Evolutionary conservation across 1,140 invertebrate species (phyloP).

Genomic region (Drosophila serrata): DNA sequence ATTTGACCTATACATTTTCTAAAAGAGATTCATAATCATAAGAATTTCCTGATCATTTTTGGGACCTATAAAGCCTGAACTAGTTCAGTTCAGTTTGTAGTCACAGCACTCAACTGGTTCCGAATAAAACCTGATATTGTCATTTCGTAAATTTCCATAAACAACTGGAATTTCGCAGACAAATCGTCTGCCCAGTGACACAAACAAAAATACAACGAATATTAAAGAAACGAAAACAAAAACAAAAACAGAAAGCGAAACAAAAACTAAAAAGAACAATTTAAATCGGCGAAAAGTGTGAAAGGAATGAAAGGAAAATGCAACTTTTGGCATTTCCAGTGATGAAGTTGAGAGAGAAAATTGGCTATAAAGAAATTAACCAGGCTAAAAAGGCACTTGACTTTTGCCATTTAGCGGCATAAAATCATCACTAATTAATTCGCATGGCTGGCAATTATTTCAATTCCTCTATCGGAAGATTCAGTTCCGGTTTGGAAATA

Average conservation of each 20-base stretch:
- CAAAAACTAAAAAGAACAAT: neutral
- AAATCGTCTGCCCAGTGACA: slow-evolving; percentile 26
- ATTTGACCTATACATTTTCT: too few species aligned
- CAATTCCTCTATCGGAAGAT: neutral
- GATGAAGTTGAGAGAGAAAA: neutral
- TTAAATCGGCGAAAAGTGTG: neutral
- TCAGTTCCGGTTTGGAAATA: slow-evolving; percentile 35
- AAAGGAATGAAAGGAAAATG: neutral
- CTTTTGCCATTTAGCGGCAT: slow-evolving; percentile 8
- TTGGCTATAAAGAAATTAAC: slow-evolving; percentile 4
- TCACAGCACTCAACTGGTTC: slow-evolving; percentile 15
- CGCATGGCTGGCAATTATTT: slow-evolving; percentile 23
- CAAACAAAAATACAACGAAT: neutral
- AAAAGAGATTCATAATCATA: too few species aligned
- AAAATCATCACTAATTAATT: slow-evolving; percentile 38
- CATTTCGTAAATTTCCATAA: slow-evolving; percentile 45
- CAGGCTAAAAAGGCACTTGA: slow-evolving; percentile 1
- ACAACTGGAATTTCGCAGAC: slow-evolving; percentile 44
- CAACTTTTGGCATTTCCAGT: slow-evolving; percentile 31
- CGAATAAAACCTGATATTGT: slow-evolving; percentile 33
- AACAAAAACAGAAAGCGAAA: neutral
- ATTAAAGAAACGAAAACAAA: neutral
- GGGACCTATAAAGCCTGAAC: neutral
- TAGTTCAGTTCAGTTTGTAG: slow-evolving; percentile 12
- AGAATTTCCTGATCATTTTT: neutral